Evolutionary conservation across 2,797 vertebrate genomes (phyloP).

Genomic region (Euphonia xanthogaster): DNA sequence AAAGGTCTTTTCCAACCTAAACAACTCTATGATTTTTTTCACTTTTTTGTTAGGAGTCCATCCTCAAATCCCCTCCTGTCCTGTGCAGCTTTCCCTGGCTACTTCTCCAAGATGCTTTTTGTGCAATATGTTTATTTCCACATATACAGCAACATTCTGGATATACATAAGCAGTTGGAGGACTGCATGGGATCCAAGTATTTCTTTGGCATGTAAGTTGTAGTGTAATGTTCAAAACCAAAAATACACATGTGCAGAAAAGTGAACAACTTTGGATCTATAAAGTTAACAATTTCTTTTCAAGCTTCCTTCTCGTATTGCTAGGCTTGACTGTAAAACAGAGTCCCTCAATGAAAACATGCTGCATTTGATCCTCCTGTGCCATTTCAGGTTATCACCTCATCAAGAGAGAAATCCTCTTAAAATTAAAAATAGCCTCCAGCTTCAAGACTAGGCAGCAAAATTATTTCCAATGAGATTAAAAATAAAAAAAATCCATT

Average conservation of each 20-base stretch:
- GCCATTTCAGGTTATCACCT: conserved; percentile 17
- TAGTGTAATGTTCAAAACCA: background rate
- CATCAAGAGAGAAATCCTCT: background rate
- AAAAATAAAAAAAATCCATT: background rate
- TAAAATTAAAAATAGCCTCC: conserved; percentile 14
- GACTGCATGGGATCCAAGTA: background rate
- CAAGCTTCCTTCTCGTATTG: background rate
- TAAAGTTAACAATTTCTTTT: background rate
- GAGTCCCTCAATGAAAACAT: background rate
- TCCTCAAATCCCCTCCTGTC: background rate
- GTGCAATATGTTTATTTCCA: background rate
- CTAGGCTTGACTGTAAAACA: background rate
- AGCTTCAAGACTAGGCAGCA: background rate
- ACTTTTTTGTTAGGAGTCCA: background rate
- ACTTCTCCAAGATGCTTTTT: background rate
- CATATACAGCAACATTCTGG: background rate
- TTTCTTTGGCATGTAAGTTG: background rate
- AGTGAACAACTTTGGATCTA: background rate
- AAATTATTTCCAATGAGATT: background rate
- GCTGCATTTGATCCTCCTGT: background rate
- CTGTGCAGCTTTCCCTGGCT: background rate
- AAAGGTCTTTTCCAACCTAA: background rate
- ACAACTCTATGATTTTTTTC: background rate
- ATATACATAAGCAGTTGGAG: background rate
- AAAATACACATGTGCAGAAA: background rate